phyloP scores from a whole-genome alignment of 2,888 invertebrate genomes.

The Chaitophorus viminalis region DNA sequence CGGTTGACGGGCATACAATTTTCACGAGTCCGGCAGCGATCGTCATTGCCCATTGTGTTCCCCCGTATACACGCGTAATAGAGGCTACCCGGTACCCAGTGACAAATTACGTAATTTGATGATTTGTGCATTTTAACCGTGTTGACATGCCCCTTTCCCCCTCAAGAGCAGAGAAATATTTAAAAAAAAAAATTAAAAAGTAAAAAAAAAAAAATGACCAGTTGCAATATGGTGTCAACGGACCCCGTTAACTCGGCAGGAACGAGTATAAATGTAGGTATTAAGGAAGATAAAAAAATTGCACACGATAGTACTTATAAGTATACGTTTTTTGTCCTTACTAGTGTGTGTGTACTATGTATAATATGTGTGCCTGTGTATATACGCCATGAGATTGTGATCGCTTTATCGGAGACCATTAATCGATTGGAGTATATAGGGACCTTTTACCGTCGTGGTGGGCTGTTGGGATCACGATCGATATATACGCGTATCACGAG shows the following conservation, averaged over 20 bases:
- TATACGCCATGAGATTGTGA: constrained; percentile 38
- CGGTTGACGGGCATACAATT: constrained; percentile 29
- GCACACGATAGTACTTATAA: not conserved
- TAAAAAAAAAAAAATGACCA: constrained; percentile 31
- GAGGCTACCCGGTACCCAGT: not conserved
- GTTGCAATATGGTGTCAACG: constrained; percentile 50
- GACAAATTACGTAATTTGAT: constrained; percentile 49
- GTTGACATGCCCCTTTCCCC: not conserved
- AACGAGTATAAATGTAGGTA: not conserved
- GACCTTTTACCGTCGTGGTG: constrained; percentile 41
- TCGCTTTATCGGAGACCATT: constrained; percentile 58
- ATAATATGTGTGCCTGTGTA: too few species aligned
- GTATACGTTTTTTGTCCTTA: not conserved
- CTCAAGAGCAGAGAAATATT: not conserved
- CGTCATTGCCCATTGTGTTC: not conserved
- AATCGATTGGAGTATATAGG: constrained; percentile 51
- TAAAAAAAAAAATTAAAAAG: not conserved
- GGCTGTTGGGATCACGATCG: constrained; percentile 49
- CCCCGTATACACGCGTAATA: not conserved
- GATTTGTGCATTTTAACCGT: constrained; percentile 41
- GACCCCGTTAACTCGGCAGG: constrained; percentile 31
- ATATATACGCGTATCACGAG: constrained; percentile 33
- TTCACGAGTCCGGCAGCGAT: not conserved
- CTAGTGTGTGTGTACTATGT: too few species aligned
- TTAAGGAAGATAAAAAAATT: constrained; percentile 33